These are phyloP conservation scores for Anthrax anthrax DNA, from an alignment of 2,888 invertebrate genomes.

Conservation along the genomic window DNA sequence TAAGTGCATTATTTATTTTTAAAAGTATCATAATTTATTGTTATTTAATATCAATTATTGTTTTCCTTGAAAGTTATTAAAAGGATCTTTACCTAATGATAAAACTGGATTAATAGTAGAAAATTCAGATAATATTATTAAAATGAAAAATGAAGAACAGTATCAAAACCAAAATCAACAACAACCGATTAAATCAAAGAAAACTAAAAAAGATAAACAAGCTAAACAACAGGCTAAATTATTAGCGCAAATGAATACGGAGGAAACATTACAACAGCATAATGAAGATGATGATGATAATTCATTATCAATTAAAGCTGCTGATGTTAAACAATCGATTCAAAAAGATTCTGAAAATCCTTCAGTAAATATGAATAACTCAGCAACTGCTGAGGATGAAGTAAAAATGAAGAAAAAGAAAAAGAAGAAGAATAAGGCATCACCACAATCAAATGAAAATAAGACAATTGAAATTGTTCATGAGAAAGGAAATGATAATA, in stretches of 20 bases:
- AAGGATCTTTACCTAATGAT: slow-evolving; percentile 2
- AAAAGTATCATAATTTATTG: too few species aligned
- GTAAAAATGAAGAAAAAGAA: slow-evolving; percentile 4
- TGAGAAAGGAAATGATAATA: neutral
- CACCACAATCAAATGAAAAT: neutral
- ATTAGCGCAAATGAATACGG: neutral
- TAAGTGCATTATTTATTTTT: too few species aligned
- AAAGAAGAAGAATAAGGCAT: slow-evolving; percentile 4
- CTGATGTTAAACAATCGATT: neutral
- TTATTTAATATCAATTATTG: too few species aligned
- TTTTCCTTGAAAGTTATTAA: neutral
- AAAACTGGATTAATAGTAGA: too few species aligned
- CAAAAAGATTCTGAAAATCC: too few species aligned
- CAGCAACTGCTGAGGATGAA: neutral
- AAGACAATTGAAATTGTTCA: neutral
- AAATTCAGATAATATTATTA: too few species aligned
- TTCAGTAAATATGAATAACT: neutral
- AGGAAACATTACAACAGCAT: neutral
- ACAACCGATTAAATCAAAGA: neutral
- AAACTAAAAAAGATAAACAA: slow-evolving; percentile 1
- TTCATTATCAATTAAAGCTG: neutral
- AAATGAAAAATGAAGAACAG: neutral
- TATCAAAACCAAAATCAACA: neutral
- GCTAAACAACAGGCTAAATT: neutral
- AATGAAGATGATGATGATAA: neutral